Evolutionary conservation across 2,797 vertebrate genomes (phyloP).

Genomic region (Ispidina lecontei): DNA sequence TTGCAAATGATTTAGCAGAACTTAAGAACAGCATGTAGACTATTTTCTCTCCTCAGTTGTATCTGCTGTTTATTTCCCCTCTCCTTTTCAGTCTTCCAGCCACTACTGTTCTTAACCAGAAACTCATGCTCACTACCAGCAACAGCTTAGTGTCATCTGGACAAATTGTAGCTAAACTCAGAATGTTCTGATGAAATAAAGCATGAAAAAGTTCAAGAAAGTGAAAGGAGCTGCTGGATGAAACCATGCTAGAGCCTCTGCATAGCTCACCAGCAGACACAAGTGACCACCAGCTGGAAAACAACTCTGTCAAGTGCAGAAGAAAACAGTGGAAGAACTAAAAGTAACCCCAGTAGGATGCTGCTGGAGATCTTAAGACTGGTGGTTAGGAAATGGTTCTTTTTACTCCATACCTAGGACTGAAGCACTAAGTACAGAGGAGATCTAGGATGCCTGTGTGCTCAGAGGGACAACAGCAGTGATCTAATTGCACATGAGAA

Average conservation of each 20-base stretch:
- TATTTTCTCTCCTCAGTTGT: not conserved
- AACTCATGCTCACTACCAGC: not conserved
- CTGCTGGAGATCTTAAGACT: not conserved
- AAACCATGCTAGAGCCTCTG: not conserved
- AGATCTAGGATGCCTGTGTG: not conserved
- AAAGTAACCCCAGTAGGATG: not conserved
- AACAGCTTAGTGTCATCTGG: not conserved
- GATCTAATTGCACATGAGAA: fast-evolving
- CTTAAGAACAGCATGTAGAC: not conserved
- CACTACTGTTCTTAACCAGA: not conserved
- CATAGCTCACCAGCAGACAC: not conserved
- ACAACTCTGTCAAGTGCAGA: not conserved
- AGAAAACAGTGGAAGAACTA: not conserved
- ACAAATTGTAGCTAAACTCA: not conserved
- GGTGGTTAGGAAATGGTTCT: not conserved
- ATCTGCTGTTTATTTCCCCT: not conserved
- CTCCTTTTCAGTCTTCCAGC: not conserved
- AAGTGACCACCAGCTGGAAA: not conserved
- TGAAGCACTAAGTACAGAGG: not conserved
- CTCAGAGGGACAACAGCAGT: not conserved
- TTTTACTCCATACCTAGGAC: not conserved
- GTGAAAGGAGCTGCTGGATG: not conserved
- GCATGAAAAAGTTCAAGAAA: not conserved
- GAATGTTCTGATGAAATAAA: not conserved
- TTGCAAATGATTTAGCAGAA: not conserved